Percentiles rank a stretch among this genome's conserved stretches.
Evolutionary conservation across 2,888 invertebrate genomes (phyloP).

Genomic region (Nomada lathburiana): DNA sequence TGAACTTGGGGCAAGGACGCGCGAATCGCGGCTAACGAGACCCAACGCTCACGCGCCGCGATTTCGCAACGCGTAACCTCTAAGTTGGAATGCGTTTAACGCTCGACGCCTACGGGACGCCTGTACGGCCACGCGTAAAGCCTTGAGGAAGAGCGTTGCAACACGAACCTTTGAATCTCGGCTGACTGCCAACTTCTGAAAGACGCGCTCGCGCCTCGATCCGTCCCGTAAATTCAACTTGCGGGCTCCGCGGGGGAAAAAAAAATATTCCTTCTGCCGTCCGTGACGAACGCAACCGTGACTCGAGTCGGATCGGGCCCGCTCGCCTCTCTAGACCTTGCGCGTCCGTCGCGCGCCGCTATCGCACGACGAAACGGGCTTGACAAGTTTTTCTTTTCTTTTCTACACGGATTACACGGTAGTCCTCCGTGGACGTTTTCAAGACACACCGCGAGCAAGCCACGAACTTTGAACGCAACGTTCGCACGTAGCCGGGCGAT

Average conservation of each 20-base stretch:
- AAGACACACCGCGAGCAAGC: background rate
- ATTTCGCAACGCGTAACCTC: conserved; percentile 83
- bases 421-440: conserved; percentile 4
- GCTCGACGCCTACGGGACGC: conserved; percentile 84
- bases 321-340: conserved; percentile 10
- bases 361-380: conserved; percentile 19
- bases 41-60: conserved; percentile 72
- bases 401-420: conserved; percentile 17
- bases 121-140: conserved; percentile 79
- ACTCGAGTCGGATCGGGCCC: background rate
- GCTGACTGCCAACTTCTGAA: conserved; percentile 80
- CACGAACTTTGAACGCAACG: conserved; percentile 4
- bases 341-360: background rate
- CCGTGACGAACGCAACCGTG: conserved; percentile 24
- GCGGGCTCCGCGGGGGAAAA: background rate
- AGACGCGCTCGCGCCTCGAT: conserved; percentile 56
- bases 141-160: conserved; percentile 84
- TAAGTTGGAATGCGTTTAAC: conserved; percentile 84
- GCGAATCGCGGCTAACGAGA: conserved; percentile 82
- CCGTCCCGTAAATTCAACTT: conserved; percentile 32
- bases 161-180: conserved; percentile 83
- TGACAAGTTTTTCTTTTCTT: conserved; percentile 17
- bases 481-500: conserved; percentile 6
- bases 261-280: conserved; percentile 37
- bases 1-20: conserved; percentile 84